phyloP scores from a whole-genome alignment of 2,113 vertebrate species.

The Sitta europaea region DNA sequence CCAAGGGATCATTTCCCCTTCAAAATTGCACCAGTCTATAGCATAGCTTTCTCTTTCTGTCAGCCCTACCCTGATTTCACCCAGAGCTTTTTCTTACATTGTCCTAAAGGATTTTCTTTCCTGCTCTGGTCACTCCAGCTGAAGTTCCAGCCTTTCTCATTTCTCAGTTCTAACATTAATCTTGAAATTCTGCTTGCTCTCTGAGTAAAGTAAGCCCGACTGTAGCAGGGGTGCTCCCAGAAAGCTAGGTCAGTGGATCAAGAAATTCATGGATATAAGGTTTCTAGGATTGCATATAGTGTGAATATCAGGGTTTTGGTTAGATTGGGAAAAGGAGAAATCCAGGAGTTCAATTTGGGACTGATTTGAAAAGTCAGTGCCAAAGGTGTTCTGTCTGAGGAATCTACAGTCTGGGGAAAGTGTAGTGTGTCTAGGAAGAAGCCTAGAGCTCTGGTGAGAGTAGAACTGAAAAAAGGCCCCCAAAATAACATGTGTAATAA shows the following conservation, averaged over 20 bases:
- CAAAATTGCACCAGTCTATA: neutral
- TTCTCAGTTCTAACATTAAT: neutral
- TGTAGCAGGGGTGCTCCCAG: neutral
- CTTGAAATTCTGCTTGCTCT: neutral
- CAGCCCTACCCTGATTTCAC: neutral
- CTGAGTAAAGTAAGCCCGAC: neutral
- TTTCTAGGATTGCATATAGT: neutral
- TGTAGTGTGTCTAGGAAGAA: neutral
- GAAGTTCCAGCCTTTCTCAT: neutral
- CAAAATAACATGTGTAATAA: neutral
- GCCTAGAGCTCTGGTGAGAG: neutral
- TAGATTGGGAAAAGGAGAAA: neutral
- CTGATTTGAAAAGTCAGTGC: neutral
- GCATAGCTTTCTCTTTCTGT: neutral
- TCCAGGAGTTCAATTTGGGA: neutral
- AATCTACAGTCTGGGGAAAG: neutral
- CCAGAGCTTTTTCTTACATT: neutral
- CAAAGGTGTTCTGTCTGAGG: neutral
- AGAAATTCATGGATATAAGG: neutral
- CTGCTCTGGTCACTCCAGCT: neutral
- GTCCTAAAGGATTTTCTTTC: neutral
- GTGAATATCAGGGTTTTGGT: neutral
- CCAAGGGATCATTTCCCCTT: neutral
- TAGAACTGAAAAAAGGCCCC: neutral
- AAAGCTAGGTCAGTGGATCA: neutral